phyloP scores from a whole-genome alignment of 2,797 vertebrate species.

The Molossus alvarezi region DNA sequence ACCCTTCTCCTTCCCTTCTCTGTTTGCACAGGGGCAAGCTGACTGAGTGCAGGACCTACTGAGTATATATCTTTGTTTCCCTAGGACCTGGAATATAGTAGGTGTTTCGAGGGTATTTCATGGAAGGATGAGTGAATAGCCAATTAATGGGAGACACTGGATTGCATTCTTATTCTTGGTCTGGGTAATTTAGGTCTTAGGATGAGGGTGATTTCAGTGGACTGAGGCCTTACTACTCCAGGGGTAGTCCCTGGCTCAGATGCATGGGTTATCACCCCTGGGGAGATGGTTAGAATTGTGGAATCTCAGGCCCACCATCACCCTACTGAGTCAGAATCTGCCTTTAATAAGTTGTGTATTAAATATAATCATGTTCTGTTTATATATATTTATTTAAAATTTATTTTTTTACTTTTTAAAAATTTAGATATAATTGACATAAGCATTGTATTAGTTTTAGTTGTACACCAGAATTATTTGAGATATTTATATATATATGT shows the following conservation, averaged over 20 bases:
- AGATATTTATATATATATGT: neutral
- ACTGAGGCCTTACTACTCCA: neutral
- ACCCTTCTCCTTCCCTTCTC: neutral
- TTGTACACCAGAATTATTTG: neutral
- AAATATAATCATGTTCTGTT: no score
- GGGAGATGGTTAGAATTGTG: neutral
- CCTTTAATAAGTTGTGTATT: neutral
- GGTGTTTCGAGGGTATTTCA: neutral
- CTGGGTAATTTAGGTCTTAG: neutral
- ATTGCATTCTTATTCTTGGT: neutral
- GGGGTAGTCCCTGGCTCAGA: no score
- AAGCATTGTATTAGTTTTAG: neutral
- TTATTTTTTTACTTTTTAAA: neutral
- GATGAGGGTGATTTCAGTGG: neutral
- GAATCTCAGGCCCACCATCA: neutral
- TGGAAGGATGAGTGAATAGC: neutral
- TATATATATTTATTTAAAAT: neutral
- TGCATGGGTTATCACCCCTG: neutral
- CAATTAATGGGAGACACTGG: neutral
- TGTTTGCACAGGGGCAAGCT: neutral
- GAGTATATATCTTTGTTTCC: neutral
- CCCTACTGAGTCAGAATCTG: neutral
- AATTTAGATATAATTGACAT: neutral
- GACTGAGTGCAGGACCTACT: fast-evolving
- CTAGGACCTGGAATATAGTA: neutral